A percentile compares a stretch with the other conserved stretches of the same genome.
These are phyloP conservation scores for Myodes glareolus DNA, from an alignment of 2,113 vertebrate species.

Conservation along the genomic window DNA sequence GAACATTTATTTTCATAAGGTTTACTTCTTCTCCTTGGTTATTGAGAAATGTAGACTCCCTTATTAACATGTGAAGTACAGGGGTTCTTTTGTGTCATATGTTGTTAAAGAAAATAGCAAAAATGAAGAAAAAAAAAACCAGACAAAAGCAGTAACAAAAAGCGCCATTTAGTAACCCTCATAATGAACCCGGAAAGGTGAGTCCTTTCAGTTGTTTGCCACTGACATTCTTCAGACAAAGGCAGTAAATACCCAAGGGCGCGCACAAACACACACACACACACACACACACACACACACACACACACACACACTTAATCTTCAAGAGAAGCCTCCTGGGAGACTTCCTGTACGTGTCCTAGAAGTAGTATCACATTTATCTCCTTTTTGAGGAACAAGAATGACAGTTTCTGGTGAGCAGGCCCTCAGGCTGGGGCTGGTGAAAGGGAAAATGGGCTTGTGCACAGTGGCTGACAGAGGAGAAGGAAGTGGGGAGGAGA, in stretches of 20 bases:
- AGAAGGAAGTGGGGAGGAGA: not conserved
- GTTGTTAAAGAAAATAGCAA: slow-evolving; percentile 35
- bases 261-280: not conserved
- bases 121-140: not conserved
- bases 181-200: not conserved
- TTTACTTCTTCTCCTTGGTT: slow-evolving; percentile 31
- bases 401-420: not conserved
- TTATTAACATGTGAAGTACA: slow-evolving; percentile 26
- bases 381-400: not conserved
- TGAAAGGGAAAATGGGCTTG: not conserved
- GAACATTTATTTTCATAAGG: slow-evolving; percentile 47
- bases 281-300: not conserved
- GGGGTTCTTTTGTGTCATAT: not conserved
- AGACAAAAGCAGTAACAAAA: not conserved
- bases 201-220: not conserved
- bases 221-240: not conserved
- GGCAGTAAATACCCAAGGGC: not conserved
- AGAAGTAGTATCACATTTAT: slow-evolving; percentile 42
- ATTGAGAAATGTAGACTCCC: not conserved
- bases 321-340: not conserved
- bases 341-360: not conserved
- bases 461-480: not conserved
- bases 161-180: not conserved
- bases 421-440: not conserved
- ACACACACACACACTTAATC: not conserved